Conservation (phyloP, 2,113 vertebrate species). For the Phrynosoma blainvillii region DNA sequence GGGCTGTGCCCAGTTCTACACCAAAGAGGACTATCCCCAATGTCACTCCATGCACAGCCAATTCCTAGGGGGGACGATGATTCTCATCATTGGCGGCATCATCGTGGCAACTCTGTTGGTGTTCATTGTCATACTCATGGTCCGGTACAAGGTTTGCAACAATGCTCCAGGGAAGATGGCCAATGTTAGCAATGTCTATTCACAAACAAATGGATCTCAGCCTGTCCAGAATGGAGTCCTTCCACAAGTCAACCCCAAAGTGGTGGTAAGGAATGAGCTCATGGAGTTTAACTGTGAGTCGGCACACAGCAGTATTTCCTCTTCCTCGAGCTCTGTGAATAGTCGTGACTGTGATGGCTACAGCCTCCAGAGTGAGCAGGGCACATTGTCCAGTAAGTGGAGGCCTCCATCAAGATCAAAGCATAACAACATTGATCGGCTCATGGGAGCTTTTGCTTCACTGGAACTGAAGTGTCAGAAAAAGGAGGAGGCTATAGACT, state of each 20-base stretch:
- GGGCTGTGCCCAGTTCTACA: constrained; percentile 93
- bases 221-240: constrained; percentile 81
- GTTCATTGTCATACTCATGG: constrained; percentile 96
- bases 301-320: constrained; percentile 88
- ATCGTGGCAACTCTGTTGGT: constrained; percentile 94
- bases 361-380: constrained; percentile 82
- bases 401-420: constrained; percentile 85
- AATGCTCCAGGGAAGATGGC: constrained; percentile 85
- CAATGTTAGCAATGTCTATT: constrained; percentile 87
- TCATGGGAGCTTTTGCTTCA: constrained; percentile 94
- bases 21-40: constrained; percentile 90
- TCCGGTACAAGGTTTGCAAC: constrained; percentile 93
- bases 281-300: constrained; percentile 90
- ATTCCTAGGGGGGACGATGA: constrained; percentile 95
- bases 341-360: constrained; percentile 82
- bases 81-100: constrained; percentile 94
- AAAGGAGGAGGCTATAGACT: constrained; percentile 79
- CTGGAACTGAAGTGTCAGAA: constrained; percentile 91
- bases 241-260: constrained; percentile 84
- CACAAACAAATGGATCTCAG: constrained; percentile 89
- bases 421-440: constrained; percentile 87
- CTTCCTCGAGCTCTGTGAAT: constrained; percentile 86
- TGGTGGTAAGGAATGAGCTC: constrained; percentile 88
- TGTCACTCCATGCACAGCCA: constrained; percentile 94
- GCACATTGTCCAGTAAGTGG: constrained; percentile 87